phyloP scores from a whole-genome alignment of 35 echinoderm and acorn worm species.

The Ptychodera flava region DNA sequence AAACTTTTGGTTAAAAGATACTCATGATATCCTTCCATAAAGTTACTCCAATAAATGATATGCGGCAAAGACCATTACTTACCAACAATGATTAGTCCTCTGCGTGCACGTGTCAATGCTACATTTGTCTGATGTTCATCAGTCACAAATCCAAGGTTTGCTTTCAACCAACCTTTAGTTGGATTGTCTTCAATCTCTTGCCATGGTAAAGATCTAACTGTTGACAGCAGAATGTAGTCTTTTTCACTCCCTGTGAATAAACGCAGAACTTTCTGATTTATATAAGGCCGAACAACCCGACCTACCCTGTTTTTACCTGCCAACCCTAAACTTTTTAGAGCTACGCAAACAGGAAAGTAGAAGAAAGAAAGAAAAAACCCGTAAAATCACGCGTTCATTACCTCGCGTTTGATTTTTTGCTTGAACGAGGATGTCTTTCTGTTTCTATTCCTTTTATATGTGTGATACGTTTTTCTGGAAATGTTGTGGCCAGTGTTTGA shows the following conservation, averaged over 20 bases:
- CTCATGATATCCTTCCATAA: neutral
- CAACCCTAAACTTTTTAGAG: no score
- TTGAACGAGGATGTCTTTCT: no score
- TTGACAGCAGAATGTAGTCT: slow-evolving; percentile 81
- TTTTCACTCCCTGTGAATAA: slow-evolving; percentile 57
- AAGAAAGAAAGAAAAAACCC: neutral
- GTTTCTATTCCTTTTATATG: no score
- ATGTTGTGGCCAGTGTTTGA: no score
- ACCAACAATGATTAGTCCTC: slow-evolving; percentile 66
- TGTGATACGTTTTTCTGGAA: no score
- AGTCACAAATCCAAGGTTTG: slow-evolving; percentile 68
- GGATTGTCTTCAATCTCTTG: slow-evolving; percentile 81
- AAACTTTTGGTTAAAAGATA: neutral
- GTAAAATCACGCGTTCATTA: no score
- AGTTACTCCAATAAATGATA: neutral
- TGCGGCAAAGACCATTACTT: neutral
- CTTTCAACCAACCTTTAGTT: slow-evolving; percentile 47
- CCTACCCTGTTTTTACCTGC: no score
- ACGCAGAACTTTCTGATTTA: neutral
- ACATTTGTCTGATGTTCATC: slow-evolving; percentile 85
- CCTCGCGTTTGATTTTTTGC: no score
- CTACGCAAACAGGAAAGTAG: neutral
- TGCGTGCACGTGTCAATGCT: slow-evolving; percentile 49
- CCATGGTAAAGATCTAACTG: slow-evolving; percentile 55
- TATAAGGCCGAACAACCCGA: no score